Evolutionary conservation across 2,888 invertebrate species (phyloP), one percentile per base, ranked within the genome.

Genomic region (Archaeoteleia sp.): DNA sequence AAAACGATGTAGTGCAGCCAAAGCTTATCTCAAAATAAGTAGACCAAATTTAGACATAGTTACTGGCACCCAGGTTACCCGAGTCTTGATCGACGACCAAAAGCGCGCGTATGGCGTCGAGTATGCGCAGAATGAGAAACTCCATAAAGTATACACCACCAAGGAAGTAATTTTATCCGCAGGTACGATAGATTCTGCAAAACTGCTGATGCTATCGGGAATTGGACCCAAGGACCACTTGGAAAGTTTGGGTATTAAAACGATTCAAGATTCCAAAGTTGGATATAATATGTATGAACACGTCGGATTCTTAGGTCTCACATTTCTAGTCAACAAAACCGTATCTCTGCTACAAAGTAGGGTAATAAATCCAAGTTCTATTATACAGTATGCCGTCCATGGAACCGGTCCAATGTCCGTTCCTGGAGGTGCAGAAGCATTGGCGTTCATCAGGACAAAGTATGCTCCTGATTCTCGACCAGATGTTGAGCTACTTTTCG

Each of bases 131-230:
- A 87, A 90, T 68, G 87, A 88, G 12, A 85, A 80, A 74, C 87
- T 86, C 74, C 88, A 84, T 51, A 78, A 77, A 3, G 86, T 89
- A 0, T 79, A 83, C 1, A 93, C 92, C 1, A 88, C 80, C 0
- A 89, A 88, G 71, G 90, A 90, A 81, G 88, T 90, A 0, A 87
- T 90, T 35, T 73, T 90, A 4, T 90, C 91, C 5, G 92, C 92
- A 1, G 93, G 95, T 0, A 90, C 94, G 0, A 90, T 95, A 68
- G 93, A 93, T 83, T 91, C 93, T 0, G 93, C 95, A 0, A 94
- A 95, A 82, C 80, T 95, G 7, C 75, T 91, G 10, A 90, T 91
- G 90, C 82, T 91, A 1, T 90, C 90, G 0, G 91, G 91, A 0
- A 83, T 92, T 7, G 92, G 92, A 0, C 92, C 92, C 0, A 87